Percentiles rank a stretch among this genome's conserved stretches.
Conservation (phyloP, 2,113 vertebrate genomes). For the Sakesphorus luctuosus region DNA sequence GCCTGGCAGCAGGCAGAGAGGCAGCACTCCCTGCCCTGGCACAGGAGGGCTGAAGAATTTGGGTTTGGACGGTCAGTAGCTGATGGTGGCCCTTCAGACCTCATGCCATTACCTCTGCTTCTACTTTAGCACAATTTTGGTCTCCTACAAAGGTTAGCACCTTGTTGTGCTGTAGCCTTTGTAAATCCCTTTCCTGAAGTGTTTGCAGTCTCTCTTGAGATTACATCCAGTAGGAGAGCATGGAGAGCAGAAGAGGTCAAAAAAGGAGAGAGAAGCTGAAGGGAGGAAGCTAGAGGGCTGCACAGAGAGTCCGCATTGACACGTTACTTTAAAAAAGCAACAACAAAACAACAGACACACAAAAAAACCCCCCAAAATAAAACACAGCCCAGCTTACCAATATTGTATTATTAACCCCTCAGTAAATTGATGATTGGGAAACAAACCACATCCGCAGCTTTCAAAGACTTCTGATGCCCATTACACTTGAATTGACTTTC, state of each 20-base stretch:
- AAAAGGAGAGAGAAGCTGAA: background rate
- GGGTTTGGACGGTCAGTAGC: background rate
- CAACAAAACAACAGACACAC: background rate
- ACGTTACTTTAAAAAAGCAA: background rate
- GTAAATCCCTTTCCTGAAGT: background rate
- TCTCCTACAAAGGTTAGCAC: background rate
- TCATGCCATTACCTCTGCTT: background rate
- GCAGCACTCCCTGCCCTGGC: accelerated
- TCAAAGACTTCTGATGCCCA: background rate
- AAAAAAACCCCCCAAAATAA: background rate
- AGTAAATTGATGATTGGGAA: background rate
- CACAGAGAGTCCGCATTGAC: background rate
- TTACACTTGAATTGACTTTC: background rate
- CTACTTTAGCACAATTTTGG: background rate
- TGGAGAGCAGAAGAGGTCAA: background rate
- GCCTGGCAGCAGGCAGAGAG: background rate
- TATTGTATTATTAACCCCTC: background rate
- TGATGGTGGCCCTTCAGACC: background rate
- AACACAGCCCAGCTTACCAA: background rate
- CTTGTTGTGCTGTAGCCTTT: accelerated
- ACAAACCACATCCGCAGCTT: background rate
- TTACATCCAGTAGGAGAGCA: background rate
- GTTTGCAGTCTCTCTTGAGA: background rate
- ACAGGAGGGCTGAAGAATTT: background rate
- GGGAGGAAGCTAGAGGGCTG: background rate